Percentiles rank a stretch among this genome's conserved stretches.
phyloP scores from a whole-genome alignment of 30 jellyfish, hydroid and myxozoan species.

The Cassiopea andromeda region DNA sequence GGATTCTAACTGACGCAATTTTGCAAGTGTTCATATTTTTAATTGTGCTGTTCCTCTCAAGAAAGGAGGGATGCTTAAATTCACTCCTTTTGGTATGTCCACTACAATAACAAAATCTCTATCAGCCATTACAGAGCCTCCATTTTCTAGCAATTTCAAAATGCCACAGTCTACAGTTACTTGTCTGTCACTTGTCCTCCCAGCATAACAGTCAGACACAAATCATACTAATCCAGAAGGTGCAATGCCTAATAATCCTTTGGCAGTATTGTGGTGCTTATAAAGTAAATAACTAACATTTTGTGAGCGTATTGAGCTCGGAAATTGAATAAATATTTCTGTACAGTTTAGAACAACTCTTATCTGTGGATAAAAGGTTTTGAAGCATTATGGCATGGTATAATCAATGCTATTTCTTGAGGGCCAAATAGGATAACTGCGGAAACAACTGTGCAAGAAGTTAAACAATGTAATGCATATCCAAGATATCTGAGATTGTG shows the following conservation, averaged over 20 bases:
- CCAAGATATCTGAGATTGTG: conserved; percentile 20
- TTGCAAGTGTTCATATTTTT: conserved; percentile 48
- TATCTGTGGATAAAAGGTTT: conserved; percentile 50
- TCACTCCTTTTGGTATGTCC: conserved; percentile 19
- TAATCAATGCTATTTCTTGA: conserved; percentile 23
- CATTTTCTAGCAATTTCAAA: conserved; percentile 34
- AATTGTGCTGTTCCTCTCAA: conserved; percentile 30
- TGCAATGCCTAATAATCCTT: conserved; percentile 82
- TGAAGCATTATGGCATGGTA: conserved; percentile 72
- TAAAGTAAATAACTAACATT: conserved; percentile 49
- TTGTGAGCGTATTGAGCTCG: conserved; percentile 69
- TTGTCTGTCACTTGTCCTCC: conserved; percentile 48
- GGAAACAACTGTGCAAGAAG: conserved; percentile 33
- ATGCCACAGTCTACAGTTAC: conserved; percentile 36
- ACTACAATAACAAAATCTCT: conserved; percentile 58
- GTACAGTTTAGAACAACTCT: conserved; percentile 69
- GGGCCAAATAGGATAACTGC: conserved; percentile 66
- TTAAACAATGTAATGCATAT: conserved; percentile 58
- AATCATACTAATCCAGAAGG: conserved; percentile 70
- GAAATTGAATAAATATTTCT: conserved; percentile 67
- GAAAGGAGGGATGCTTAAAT: conserved; percentile 68
- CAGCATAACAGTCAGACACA: conserved; percentile 73
- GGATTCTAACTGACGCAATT: conserved; percentile 69
- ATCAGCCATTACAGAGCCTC: conserved; percentile 80
- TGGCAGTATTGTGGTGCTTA: conserved; percentile 83